Evolutionary conservation across 2,888 invertebrate species (phyloP), one percentile per base, ranked within the genome.

Genomic region (Drosophila sordidula): DNA sequence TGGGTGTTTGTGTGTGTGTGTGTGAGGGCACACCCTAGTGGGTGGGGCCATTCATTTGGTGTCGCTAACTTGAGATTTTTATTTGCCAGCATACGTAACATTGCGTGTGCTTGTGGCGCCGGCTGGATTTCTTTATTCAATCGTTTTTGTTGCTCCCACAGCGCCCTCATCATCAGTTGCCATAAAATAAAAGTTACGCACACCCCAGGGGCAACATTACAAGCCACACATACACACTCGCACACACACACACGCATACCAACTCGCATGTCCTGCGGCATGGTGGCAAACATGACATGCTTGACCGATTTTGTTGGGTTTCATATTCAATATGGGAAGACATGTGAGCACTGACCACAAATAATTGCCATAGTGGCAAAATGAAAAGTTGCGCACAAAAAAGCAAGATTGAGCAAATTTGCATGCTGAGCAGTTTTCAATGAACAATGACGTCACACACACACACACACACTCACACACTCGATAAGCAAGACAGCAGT

Each of bases 111-210:
- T 68, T 58, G 49, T 63, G n/a, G 22, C 25, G 44, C 25, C 51
- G 54, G 59, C 55, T 46, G 61, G 70, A 81, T 76, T 83, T 80
- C 74, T 75, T 75, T 87, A 80, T 85, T 89, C 88, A 86, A 86
- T 86, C 87, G 88, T 56, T 81, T 79, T 83, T 83, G 86, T 75
- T 80, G 80, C 81, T 81, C 85, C 87, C 87, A 71, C 62, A 73
- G 78, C 81, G 85, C 74, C 78, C 71, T 78, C 85, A 83, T 89
- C 88, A 88, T 78, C 84, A 70, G 83, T 74, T 65, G 78, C 81
- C 87, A 90, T 89, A 85, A 89, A 90, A 90, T 90, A 90, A 89
- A 90, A 89, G 82, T 90, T 88, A 87, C 83, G 80, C 80, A 82
- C 81, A 87, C 88, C 89, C 89, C 72, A 56, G 83, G 80, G 89